A percentile compares a stretch with the other conserved stretches of the same genome.
Evolutionary conservation across 1,140 invertebrate species (phyloP).

Genomic region (Luehdorfia chinensis): DNA sequence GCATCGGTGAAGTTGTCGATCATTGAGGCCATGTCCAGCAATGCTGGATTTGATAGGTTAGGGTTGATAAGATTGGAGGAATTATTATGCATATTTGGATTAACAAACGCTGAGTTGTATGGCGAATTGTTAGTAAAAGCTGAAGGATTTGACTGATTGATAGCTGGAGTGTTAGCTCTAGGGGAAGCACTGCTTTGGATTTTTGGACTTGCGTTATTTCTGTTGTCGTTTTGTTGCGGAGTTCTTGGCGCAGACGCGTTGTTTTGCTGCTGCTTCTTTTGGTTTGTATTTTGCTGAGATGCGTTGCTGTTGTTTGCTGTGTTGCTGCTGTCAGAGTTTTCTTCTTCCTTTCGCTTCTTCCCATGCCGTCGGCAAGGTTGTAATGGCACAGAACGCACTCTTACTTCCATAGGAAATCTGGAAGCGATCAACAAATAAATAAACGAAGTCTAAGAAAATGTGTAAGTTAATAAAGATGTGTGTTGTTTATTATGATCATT

Average conservation of each 20-base stretch:
- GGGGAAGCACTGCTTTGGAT: constrained; percentile 68
- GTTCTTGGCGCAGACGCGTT: constrained; percentile 55
- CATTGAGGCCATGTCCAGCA: constrained; percentile 84
- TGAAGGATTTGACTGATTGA: constrained; percentile 56
- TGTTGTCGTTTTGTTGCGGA: constrained; percentile 67
- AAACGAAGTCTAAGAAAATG: constrained; percentile 3
- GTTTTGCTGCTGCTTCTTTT: constrained; percentile 51
- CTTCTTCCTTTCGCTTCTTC: constrained; percentile 87
- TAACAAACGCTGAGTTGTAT: constrained; percentile 73
- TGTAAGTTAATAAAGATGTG: too few species aligned
- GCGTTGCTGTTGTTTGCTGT: constrained; percentile 35
- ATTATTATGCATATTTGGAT: constrained; percentile 70
- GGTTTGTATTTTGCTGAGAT: constrained; percentile 48
- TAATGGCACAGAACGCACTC: constrained; percentile 89
- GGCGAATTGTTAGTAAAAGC: constrained; percentile 61
- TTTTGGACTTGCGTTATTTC: constrained; percentile 71
- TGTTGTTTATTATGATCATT: too few species aligned
- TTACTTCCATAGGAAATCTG: constrained; percentile 90
- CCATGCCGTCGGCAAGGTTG: constrained; percentile 88
- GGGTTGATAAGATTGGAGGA: constrained; percentile 63
- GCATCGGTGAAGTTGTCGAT: constrained; percentile 85
- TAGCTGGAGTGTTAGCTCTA: constrained; percentile 55
- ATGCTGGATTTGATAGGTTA: constrained; percentile 76
- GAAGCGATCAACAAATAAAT: constrained; percentile 26
- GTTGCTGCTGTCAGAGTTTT: constrained; percentile 73